A percentile compares a stretch with the other conserved stretches of the same genome.
Conservation (phyloP, 1,140 invertebrate species). For the Bradysia coprophila region DNA sequence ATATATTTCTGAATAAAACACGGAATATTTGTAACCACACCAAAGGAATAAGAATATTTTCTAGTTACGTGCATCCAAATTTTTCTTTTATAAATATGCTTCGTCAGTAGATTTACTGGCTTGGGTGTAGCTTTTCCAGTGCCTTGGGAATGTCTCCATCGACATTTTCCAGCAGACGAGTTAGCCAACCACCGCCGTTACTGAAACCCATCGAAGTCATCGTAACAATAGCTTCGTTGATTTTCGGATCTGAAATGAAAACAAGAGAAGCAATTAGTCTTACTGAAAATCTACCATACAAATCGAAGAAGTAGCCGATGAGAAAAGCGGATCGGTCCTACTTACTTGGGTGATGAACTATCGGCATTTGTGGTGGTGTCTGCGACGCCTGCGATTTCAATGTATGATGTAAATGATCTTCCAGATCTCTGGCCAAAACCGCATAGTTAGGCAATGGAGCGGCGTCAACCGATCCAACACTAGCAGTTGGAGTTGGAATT, state of each 20-base stretch:
- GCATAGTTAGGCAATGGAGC: neutral
- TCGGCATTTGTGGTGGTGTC: neutral
- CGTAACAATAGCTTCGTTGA: constrained; percentile 36
- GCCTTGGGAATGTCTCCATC: constrained; percentile 51
- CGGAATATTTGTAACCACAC: too few relatives aligned
- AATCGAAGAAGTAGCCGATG: neutral
- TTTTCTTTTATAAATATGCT: too few relatives aligned
- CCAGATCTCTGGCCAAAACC: neutral
- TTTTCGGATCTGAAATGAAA: constrained; percentile 29
- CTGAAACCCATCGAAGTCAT: constrained; percentile 72
- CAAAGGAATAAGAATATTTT: too few relatives aligned
- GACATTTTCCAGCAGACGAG: constrained; percentile 29
- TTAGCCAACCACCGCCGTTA: constrained; percentile 42
- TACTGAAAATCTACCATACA: neutral
- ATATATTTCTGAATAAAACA: too few relatives aligned
- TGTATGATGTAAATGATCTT: neutral
- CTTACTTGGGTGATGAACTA: neutral
- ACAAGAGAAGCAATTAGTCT: neutral
- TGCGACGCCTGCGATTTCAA: neutral
- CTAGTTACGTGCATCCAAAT: too few relatives aligned
- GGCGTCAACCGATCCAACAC: neutral
- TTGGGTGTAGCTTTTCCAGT: constrained; percentile 37
- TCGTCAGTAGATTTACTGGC: neutral
- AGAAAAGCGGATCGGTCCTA: neutral
- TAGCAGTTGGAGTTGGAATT: neutral